A percentile compares a stretch with the other conserved stretches of the same genome.
Evolutionary conservation across 2,113 vertebrate genomes (phyloP).

Genomic region (Chiloscyllium plagiosum): DNA sequence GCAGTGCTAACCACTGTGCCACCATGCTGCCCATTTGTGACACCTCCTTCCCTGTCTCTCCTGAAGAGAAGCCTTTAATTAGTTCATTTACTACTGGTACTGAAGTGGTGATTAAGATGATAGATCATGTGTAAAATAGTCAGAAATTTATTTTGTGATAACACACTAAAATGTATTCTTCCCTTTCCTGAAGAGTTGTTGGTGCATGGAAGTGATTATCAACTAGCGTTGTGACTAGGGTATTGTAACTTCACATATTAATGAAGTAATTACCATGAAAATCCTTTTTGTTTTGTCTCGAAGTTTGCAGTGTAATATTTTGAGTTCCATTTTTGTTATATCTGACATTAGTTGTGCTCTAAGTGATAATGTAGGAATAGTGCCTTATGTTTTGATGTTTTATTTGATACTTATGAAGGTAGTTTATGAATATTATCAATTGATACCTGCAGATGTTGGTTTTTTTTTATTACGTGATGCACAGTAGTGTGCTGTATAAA

Average conservation of each 20-base stretch:
- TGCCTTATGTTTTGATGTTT: not conserved
- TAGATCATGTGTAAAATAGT: not conserved
- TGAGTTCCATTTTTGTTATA: not conserved
- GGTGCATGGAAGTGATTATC: not conserved
- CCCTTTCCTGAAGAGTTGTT: not conserved
- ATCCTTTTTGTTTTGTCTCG: not conserved
- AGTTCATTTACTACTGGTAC: not conserved
- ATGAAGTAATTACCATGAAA: not conserved
- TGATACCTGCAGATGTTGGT: not conserved
- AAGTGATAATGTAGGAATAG: not conserved
- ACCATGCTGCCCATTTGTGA: too few relatives aligned
- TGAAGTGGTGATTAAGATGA: not conserved
- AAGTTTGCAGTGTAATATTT: not conserved
- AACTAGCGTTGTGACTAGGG: not conserved
- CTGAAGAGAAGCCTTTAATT: not conserved
- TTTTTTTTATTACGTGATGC: not conserved
- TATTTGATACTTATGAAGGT: not conserved
- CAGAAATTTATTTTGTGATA: not conserved
- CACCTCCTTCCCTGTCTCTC: too few relatives aligned
- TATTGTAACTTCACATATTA: not conserved
- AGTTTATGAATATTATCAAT: not conserved
- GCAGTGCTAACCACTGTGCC: too few relatives aligned
- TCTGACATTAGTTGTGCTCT: not conserved
- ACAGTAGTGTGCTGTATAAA: not conserved
- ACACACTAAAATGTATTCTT: not conserved